These are phyloP conservation scores for Axea sp. DNA, from an alignment of 2,888 invertebrate genomes.

Conservation along the genomic window DNA sequence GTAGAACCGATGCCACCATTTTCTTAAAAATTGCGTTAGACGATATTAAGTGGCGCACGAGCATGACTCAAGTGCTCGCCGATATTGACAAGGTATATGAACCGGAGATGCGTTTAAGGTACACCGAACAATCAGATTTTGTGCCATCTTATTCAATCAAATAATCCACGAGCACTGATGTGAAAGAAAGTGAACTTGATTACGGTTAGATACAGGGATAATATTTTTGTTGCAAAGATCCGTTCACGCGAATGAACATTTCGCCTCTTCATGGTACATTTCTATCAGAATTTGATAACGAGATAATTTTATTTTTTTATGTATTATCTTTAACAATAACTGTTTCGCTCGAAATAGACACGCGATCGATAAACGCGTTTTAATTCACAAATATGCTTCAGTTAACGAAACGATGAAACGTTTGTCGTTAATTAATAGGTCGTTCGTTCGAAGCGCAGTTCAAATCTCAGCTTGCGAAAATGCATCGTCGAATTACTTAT, in stretches of 20 bases:
- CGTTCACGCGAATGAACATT: constrained; percentile 1
- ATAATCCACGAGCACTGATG: constrained; percentile 27
- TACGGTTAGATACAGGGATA: constrained; percentile 1
- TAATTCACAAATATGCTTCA: too few relatives aligned
- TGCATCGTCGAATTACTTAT: too few relatives aligned
- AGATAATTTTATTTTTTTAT: too few relatives aligned
- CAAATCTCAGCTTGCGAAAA: too few relatives aligned
- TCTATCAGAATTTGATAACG: too few relatives aligned
- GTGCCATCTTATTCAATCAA: constrained; percentile 31
- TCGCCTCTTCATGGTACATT: too few relatives aligned
- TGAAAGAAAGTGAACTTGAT: constrained; percentile 21
- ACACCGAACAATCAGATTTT: constrained; percentile 51
- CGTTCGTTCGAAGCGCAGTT: too few relatives aligned
- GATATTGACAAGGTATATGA: constrained; percentile 48
- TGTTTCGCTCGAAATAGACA: too few relatives aligned
- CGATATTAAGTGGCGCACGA: constrained; percentile 31
- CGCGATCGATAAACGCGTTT: too few relatives aligned
- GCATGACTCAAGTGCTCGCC: constrained; percentile 51
- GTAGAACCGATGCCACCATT: constrained; percentile 2
- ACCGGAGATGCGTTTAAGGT: constrained; percentile 46
- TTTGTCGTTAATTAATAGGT: too few relatives aligned
- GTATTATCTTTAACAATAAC: too few relatives aligned
- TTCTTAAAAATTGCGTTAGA: constrained; percentile 43
- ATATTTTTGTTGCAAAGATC: neutral
- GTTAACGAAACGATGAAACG: too few relatives aligned